These are phyloP conservation scores for Sciaenops ocellatus DNA, from an alignment of 2,797 vertebrate genomes.

Conservation along the genomic window DNA sequence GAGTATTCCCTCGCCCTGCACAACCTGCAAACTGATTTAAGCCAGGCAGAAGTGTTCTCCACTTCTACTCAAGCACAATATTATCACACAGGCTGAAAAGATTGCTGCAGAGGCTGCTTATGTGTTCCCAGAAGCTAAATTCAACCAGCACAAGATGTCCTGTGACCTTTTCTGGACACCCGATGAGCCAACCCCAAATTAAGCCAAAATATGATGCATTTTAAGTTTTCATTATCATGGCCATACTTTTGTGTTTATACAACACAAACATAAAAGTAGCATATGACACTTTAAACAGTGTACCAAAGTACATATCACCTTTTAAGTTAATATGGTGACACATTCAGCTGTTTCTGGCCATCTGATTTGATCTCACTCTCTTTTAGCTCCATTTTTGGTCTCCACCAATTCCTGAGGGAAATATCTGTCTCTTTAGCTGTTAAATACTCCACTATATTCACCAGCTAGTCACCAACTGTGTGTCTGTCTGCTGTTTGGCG, in stretches of 20 bases:
- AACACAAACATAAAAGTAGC: too few relatives aligned
- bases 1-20: constrained; percentile 34
- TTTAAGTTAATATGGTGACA: not conserved
- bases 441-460: not conserved
- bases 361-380: not conserved
- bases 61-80: constrained; percentile 43
- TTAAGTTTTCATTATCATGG: not conserved
- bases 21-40: constrained; percentile 38
- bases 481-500: not conserved
- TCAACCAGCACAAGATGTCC: constrained; percentile 29
- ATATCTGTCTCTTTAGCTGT: not conserved
- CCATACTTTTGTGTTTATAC: not conserved
- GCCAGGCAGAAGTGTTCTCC: constrained; percentile 45
- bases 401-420: not conserved
- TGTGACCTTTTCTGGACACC: constrained; percentile 24
- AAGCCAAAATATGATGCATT: not conserved
- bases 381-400: not conserved
- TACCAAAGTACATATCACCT: not conserved
- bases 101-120: constrained; percentile 16
- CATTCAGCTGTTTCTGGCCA: not conserved
- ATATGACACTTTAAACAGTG: not conserved
- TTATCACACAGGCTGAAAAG: constrained; percentile 34
- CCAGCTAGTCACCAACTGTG: too few relatives aligned
- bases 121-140: constrained; percentile 12
- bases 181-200: constrained; percentile 8